Evolutionary conservation across 2,113 vertebrate genomes (phyloP).

Genomic region (Ctenomys sociabilis): DNA sequence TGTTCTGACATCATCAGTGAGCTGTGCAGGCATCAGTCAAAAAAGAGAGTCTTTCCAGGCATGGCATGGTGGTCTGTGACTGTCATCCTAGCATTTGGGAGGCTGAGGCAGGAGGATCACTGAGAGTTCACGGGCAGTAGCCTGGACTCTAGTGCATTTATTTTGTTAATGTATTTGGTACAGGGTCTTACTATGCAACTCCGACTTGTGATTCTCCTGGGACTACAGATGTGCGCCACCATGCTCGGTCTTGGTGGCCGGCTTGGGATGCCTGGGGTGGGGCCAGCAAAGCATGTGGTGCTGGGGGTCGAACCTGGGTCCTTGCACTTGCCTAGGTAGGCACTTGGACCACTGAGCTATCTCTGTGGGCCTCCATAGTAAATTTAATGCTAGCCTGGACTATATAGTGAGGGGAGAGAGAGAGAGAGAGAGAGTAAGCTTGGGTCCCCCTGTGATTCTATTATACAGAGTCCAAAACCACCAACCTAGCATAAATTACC

Average conservation of each 20-base stretch:
- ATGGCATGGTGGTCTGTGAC: neutral
- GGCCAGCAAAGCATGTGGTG: too few species aligned
- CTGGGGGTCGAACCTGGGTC: too few species aligned
- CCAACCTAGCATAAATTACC: neutral
- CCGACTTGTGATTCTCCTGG: too few species aligned
- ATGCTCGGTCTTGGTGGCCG: too few species aligned
- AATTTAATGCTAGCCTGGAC: neutral
- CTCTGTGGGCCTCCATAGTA: neutral
- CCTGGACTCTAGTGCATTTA: neutral
- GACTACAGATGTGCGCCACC: too few species aligned
- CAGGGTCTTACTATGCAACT: too few species aligned
- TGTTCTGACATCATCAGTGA: neutral
- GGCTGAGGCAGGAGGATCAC: neutral
- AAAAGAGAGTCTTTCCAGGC: neutral
- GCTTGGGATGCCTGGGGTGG: too few species aligned
- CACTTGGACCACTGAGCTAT: too few species aligned
- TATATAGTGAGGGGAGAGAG: neutral
- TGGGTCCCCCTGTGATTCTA: neutral
- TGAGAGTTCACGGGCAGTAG: neutral
- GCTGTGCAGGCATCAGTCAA: neutral
- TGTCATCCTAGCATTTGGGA: neutral
- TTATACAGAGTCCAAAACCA: neutral
- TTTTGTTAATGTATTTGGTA: too few species aligned
- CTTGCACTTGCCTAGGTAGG: too few species aligned
- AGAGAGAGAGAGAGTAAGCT: neutral